Evolutionary conservation across 2,888 invertebrate species (phyloP), one percentile per base, ranked within the genome.

Genomic region (Athalia rosae): DNA sequence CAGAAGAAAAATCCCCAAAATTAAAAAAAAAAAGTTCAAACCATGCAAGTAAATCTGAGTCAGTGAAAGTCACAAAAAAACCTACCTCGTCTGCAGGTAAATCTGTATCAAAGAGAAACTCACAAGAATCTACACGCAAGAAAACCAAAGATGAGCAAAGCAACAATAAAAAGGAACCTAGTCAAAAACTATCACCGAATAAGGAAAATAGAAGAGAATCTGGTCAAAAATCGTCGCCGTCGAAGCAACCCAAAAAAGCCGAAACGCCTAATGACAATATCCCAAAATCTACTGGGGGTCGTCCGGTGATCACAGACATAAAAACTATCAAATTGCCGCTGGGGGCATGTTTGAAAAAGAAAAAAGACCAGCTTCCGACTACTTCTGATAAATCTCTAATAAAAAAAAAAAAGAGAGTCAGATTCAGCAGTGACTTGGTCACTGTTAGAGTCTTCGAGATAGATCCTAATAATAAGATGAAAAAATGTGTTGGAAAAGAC

Each of bases 21-120:
- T 28, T 28, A 28, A 28, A 28, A 28, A 28, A 28, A 53, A 53
- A 53, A 4, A 6, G 4, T 53, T 4, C 53, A 11, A 53, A 53
- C 53, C 7, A 11, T 64, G 90, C 90, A 28, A 90, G 82, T 81
- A 81, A 71, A 81, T 85, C 78, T 85, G 87, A 1, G 88, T 89
- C 82, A 87, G 76, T 74, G 8, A 28, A 28, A 28, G 28, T 28
- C 28, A 2, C 2, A 28, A 28, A 28, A 28, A 28, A 28, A 1
- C 28, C 28, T 2, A 28, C 28, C 2, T 28, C 28, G 28, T 28
- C 28, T 28, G 28, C 28, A 1, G 28, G 28, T 28, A 28, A 28
- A 28, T 28, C 28, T 28, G 28, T 28, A 28, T 28, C 28, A 28
- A 28, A 28, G 28, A 28, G 28, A 28, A 28, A 28, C 28, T 28